Evolutionary conservation across 2,113 vertebrate species (phyloP), one percentile per base, ranked within the genome.

Genomic region (Gallinago jamesoni): DNA sequence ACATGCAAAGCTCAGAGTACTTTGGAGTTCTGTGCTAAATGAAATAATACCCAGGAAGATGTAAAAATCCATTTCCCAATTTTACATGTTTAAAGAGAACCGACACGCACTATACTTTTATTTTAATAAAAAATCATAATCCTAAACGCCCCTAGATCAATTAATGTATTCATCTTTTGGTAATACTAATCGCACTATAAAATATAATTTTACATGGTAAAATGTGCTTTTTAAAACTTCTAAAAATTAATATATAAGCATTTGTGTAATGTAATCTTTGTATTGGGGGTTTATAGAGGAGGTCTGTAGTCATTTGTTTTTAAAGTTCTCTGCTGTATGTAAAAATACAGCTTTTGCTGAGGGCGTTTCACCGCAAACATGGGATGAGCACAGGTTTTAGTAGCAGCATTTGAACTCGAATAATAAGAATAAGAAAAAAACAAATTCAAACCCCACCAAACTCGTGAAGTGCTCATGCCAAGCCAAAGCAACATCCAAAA

Each of bases 121-220:
- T 76, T 83, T 92, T 50, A 47, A 57, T 77, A 21, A 52, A 60
- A 89, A 23, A 2, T 4, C 10, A 19, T 25, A 63, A 70, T 64
- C 5, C 3, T 59, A 45, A 68, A 6, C 2, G 2, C 1, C 7
- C 5, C 24, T 25, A 6, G 11, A 67, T 45, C 13, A 62, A 31
- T 53, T 43, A 75, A 23, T 28, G 1, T 45, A 31, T 43, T 43
- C 56, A 72, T 62, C 8, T 39, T 78, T 56, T 30, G 75, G 3
- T 16, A 72, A 56, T 84, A n/a, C 57, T 48, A 68, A 76, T 90
- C 16, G 45, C 7, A 68, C 3, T 53, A 23, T 30, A 45, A 64
- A 81, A 11, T 5, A 52, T 11, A 75, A 48, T 37, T 89, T 73
- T 72, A 6, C 10, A 23, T n/a, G 6, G 3, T 28, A 48, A 88